Percentiles rank a stretch among this genome's conserved stretches.
Evolutionary conservation across 2,888 invertebrate species (phyloP).

Genomic region (Mythimna ferrago): DNA sequence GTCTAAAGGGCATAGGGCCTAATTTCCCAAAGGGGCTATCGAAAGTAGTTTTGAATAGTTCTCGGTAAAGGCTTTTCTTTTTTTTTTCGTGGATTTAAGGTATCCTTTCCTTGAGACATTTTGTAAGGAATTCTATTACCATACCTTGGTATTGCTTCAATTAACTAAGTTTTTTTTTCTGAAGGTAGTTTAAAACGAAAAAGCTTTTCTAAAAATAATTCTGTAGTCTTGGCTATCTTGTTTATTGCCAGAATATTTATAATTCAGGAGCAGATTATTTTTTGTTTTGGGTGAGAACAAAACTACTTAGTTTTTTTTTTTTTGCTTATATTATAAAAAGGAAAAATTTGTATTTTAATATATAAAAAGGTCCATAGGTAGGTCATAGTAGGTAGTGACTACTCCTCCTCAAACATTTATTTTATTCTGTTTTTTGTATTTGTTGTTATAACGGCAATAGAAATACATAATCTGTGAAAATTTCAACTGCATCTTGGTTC

Average conservation of each 20-base stretch:
- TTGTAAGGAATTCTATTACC: constrained; percentile 12
- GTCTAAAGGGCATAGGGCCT: constrained; percentile 56
- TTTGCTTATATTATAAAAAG: too few species aligned
- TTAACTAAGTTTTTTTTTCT: constrained; percentile 20
- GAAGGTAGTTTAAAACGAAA: neutral
- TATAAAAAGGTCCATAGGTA: too few species aligned
- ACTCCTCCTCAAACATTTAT: too few species aligned
- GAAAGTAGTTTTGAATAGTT: constrained; percentile 63
- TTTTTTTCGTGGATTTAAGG: constrained; percentile 38
- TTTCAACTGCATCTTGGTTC: too few species aligned
- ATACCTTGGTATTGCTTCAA: constrained; percentile 23
- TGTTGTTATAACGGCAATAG: too few species aligned
- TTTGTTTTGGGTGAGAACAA: neutral
- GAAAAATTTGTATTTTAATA: too few species aligned
- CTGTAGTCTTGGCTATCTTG: neutral
- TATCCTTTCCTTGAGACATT: constrained; percentile 29
- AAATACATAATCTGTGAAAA: too few species aligned
- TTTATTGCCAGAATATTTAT: neutral
- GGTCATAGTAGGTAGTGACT: too few species aligned
- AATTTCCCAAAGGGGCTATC: constrained; percentile 61
- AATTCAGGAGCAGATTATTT: neutral
- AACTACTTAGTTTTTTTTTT: neutral
- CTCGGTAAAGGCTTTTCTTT: constrained; percentile 39
- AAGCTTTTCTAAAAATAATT: neutral
- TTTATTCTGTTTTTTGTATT: too few species aligned